Evolutionary conservation across 1,140 invertebrate species (phyloP), one percentile per base, ranked within the genome.

Genomic region (Stegodyphus mimosarum): DNA sequence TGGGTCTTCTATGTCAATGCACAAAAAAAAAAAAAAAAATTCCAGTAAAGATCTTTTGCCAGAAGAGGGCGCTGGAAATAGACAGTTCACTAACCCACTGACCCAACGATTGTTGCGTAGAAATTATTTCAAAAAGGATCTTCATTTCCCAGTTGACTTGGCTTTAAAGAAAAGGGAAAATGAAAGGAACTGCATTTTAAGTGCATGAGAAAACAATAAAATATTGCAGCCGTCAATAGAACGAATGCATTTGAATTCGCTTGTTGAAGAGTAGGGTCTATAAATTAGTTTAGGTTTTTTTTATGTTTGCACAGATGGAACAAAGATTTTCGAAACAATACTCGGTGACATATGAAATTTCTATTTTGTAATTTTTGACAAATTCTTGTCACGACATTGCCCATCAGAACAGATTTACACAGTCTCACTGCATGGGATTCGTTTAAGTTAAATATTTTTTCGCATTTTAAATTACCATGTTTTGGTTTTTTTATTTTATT

Each of bases 31-130:
- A 33, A 5, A 33, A 33, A 33, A 33, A 33, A 33, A 5, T 60
- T 60, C 9, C 9, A 60, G 55, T 11, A 60, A 60, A 60, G 9
- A 50, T 33, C 18, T 18, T 15, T 11, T 11, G 5, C 76, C 64
- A 66, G 69, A 17, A 81, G 78, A 51, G 17, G 78, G 78, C 78
- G 78, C 69, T 79, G 66, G 49, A 81, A 72, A 81, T 71, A 72
- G 78, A 81, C 78, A 81, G 78, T 81, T 81, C 78, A 81, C 18
- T 81, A 81, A 81, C 78, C 78, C 78, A 81, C 78, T 81, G 78
- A 81, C 78, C 78, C 70, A 81, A 53, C 52, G 78, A 72, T 81
- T 71, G 69, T 63, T 81, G 78, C 78, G 51, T 81, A 81, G 66
- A 72, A 81, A 81, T 71, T 72, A 81, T 81, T 81, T 69, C 17